Evolutionary conservation across 2,888 invertebrate genomes (phyloP).

Genomic region (Auanema sp.): DNA sequence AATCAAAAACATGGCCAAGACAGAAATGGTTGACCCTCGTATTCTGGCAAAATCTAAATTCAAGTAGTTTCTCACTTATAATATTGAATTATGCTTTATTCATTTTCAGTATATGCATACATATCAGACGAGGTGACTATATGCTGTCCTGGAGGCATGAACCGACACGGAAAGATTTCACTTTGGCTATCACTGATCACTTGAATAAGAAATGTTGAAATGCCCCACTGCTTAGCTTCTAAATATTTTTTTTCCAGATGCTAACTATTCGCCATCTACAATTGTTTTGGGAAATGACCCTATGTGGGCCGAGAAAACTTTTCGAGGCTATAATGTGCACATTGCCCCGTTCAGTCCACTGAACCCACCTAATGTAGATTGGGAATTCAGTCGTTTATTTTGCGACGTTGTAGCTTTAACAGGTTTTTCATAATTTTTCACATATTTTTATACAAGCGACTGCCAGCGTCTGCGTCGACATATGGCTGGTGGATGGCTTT

Average conservation of each 20-base stretch:
- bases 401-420: slow-evolving; percentile 18
- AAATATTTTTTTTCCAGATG: background rate
- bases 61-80: background rate
- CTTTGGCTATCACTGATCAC: slow-evolving; percentile 1
- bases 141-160: slow-evolving; percentile 1
- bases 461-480: slow-evolving; percentile 15
- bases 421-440: slow-evolving; percentile 3
- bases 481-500: slow-evolving; percentile 18
- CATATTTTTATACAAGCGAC: background rate
- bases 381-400: slow-evolving; percentile 17
- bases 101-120: slow-evolving; percentile 18
- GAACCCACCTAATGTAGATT: slow-evolving; percentile 16
- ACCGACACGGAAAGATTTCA: slow-evolving; percentile 6
- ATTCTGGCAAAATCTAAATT: background rate
- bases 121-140: slow-evolving; percentile 18
- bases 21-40: background rate
- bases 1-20: slow-evolving; percentile 2
- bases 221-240: background rate
- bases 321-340: slow-evolving; percentile 3
- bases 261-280: slow-evolving; percentile 1
- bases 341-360: background rate
- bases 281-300: slow-evolving; percentile 11
- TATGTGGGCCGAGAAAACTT: background rate
- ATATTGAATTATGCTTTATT: background rate
- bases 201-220: background rate